These are phyloP conservation scores for Phylloscopus whistleri DNA, from an alignment of 2,113 vertebrate species.

Conservation along the genomic window DNA sequence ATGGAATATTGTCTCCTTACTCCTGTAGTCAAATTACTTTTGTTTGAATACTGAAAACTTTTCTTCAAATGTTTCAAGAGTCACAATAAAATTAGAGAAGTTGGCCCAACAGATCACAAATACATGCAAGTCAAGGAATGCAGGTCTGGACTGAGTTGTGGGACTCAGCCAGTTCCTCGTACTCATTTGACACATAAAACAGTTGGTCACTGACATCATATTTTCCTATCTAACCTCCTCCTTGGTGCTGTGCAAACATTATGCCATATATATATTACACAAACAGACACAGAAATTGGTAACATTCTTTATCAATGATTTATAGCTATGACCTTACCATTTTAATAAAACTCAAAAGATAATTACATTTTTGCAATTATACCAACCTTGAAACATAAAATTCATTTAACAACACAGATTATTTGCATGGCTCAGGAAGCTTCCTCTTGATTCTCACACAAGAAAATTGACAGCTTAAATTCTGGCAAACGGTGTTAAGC, in stretches of 20 bases:
- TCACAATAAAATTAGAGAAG: not conserved
- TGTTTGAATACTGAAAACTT: not conserved
- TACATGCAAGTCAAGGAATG: not conserved
- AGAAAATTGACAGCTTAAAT: not conserved
- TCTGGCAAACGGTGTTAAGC: not conserved
- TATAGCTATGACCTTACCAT: not conserved
- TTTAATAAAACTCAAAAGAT: not conserved
- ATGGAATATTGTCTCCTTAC: not conserved
- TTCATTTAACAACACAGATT: not conserved
- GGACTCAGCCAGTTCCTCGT: not conserved
- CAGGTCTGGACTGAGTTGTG: not conserved
- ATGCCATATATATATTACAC: not conserved
- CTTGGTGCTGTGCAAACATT: not conserved
- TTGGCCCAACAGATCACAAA: not conserved
- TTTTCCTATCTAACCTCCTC: not conserved
- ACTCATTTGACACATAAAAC: not conserved
- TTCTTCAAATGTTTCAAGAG: not conserved
- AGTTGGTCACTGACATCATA: not conserved
- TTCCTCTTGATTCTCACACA: not conserved
- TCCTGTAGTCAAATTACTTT: not conserved
- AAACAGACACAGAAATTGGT: not conserved
- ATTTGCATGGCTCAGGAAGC: not conserved
- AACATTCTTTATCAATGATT: not conserved
- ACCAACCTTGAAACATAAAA: not conserved
- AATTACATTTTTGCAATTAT: not conserved